A percentile compares a stretch with the other conserved stretches of the same genome.
Evolutionary conservation across 2,797 vertebrate genomes (phyloP).

Genomic region (Lacerta agilis): DNA sequence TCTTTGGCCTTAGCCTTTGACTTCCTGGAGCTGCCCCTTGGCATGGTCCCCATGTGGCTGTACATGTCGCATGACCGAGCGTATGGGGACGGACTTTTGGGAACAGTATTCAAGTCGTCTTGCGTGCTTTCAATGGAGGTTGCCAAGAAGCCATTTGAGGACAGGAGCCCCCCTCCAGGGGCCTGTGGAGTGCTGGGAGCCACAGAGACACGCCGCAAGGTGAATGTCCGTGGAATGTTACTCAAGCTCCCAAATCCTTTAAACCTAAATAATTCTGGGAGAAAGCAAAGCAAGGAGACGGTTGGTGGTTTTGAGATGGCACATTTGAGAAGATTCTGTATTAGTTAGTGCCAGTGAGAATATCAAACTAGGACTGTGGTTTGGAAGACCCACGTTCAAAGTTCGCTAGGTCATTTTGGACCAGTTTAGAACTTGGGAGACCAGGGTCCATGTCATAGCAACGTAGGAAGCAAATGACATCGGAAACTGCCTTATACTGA

Average conservation of each 20-base stretch:
- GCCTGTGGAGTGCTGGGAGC: not conserved
- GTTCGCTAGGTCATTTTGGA: no score
- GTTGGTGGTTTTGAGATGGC: no score
- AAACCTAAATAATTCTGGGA: constrained; percentile 87
- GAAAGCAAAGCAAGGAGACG: not conserved
- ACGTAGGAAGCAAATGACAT: no score
- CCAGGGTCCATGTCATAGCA: no score
- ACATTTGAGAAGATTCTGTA: no score
- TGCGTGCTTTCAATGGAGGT: constrained; percentile 70
- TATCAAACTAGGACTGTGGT: no score
- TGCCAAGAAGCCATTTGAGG: constrained; percentile 51
- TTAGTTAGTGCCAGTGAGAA: no score
- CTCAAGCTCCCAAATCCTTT: constrained; percentile 88
- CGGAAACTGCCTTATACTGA: no score
- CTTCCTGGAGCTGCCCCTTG: constrained; percentile 75
- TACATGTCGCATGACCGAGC: constrained; percentile 90
- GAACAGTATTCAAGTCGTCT: constrained; percentile 84
- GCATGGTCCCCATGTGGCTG: constrained; percentile 93
- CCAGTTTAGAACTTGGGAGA: no score
- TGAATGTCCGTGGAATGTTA: constrained; percentile 80
- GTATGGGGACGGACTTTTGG: constrained; percentile 83
- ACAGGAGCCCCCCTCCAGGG: not conserved
- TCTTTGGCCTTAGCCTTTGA: constrained; percentile 60
- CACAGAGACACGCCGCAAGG: constrained; percentile 70
- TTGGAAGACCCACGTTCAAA: no score